A percentile compares a stretch with the other conserved stretches of the same genome.
Conservation (phyloP, 92 coral and sea anemone species). For the Meandrina meandrites region DNA sequence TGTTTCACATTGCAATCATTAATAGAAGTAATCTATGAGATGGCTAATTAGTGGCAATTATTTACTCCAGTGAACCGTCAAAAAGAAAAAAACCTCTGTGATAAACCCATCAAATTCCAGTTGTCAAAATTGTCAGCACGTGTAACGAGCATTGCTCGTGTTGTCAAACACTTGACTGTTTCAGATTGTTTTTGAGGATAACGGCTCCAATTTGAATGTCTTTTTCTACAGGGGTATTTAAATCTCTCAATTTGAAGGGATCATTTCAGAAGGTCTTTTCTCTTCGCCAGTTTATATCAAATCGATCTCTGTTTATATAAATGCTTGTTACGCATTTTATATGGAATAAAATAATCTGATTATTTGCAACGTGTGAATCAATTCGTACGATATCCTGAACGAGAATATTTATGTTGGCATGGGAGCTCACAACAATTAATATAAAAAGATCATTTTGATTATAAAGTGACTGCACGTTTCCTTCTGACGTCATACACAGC, state of each 20-base stretch:
- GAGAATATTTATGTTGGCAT: neutral
- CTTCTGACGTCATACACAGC: too few species aligned
- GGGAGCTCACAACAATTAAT: too few species aligned
- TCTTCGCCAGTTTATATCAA: neutral
- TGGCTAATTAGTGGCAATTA: neutral
- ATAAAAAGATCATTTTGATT: neutral
- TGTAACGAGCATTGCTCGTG: neutral
- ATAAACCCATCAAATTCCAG: neutral
- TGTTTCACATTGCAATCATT: neutral
- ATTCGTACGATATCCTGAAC: neutral
- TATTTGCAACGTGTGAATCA: neutral
- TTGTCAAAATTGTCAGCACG: too few species aligned
- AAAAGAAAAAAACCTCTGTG: neutral
- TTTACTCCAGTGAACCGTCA: neutral
- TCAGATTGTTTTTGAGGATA: neutral
- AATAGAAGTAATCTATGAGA: neutral
- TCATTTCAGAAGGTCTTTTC: neutral
- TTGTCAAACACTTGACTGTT: neutral
- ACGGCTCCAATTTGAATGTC: neutral
- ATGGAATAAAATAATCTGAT: slow-evolving; percentile 1
- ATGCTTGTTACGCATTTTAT: neutral
- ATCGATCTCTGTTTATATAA: neutral
- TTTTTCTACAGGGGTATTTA: neutral
- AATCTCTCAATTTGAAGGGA: neutral
- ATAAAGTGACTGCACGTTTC: too few species aligned